A percentile compares a stretch with the other conserved stretches of the same genome.
Conservation (phyloP, 1,140 invertebrate species). For the Nixonia krombeini region DNA sequence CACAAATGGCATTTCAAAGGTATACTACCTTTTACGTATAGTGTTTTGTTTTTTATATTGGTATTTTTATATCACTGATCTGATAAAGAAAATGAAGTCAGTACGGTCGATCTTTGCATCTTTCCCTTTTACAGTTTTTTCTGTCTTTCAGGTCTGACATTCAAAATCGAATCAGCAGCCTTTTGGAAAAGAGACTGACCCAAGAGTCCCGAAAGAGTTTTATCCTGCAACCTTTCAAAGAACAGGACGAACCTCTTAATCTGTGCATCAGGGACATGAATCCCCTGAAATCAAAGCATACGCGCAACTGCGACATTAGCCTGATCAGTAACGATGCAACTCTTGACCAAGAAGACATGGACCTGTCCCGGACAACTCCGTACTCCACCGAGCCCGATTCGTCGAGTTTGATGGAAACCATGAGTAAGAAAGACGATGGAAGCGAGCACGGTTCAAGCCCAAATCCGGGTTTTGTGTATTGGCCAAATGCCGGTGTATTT, state of each 20-base stretch:
- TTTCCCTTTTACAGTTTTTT: no score
- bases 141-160: conserved; percentile 75
- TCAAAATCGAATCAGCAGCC: conserved; percentile 80
- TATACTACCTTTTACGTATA: conserved; percentile 1
- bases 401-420: conserved; percentile 23
- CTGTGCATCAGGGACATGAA: conserved; percentile 83
- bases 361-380: conserved; percentile 70
- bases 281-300: conserved; percentile 76
- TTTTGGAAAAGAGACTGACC: conserved; percentile 78
- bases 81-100: no score
- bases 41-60: no score
- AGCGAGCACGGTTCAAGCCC: conserved; percentile 40
- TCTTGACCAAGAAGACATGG: conserved; percentile 73
- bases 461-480: conserved; percentile 75
- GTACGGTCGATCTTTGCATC: no score
- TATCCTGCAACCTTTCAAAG: conserved; percentile 50
- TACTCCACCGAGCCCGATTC: conserved; percentile 37
- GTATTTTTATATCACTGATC: no score
- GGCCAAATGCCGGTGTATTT: conserved; percentile 79
- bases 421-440: conserved; percentile 38
- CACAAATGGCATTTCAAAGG: conserved; percentile 63
- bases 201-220: conserved; percentile 72
- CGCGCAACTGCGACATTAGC: conserved; percentile 73
- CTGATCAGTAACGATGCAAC: conserved; percentile 73
- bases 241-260: conserved; percentile 84